Conservation (phyloP, 2,797 vertebrate genomes). For the Acipenser ruthenus region DNA sequence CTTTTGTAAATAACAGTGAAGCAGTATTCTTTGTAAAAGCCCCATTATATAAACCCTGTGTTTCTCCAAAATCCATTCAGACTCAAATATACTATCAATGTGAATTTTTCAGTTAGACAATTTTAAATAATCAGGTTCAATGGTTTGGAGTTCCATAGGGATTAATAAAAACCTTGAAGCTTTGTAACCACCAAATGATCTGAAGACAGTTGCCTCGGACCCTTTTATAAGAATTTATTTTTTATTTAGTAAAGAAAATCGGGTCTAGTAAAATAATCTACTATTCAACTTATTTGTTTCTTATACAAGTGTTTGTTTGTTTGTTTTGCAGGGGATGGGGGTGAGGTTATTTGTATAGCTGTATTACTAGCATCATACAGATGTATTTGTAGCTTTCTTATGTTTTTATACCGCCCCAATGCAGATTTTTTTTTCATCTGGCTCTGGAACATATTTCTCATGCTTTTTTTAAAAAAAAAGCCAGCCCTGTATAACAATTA, state of each 20-base stretch:
- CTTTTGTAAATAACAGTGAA: conserved; percentile 24
- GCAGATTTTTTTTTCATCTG: background rate
- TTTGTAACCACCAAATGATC: too few species aligned
- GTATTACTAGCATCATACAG: conserved; percentile 11
- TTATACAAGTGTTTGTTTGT: conserved; percentile 3
- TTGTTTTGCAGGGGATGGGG: background rate
- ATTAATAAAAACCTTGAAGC: too few species aligned
- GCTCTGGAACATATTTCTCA: conserved; percentile 27
- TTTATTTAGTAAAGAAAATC: background rate
- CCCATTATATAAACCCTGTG: conserved; percentile 35
- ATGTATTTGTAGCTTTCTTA: conserved; percentile 24
- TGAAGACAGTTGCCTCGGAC: too few species aligned
- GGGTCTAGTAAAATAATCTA: conserved; percentile 27
- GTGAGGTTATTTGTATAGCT: conserved; percentile 17
- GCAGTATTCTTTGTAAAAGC: conserved; percentile 17
- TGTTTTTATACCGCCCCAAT: conserved; percentile 16
- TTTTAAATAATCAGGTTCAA: conserved; percentile 28
- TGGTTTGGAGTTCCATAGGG: background rate
- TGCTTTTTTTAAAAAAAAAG: conserved; percentile 12
- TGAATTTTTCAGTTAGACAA: conserved; percentile 34
- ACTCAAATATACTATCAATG: conserved; percentile 29
- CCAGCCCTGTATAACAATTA: conserved; percentile 20
- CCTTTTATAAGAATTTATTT: too few species aligned
- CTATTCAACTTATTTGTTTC: conserved; percentile 12
- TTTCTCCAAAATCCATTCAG: conserved; percentile 14